Conservation (phyloP, 2,797 vertebrate genomes). For the Chrosomus eos region DNA sequence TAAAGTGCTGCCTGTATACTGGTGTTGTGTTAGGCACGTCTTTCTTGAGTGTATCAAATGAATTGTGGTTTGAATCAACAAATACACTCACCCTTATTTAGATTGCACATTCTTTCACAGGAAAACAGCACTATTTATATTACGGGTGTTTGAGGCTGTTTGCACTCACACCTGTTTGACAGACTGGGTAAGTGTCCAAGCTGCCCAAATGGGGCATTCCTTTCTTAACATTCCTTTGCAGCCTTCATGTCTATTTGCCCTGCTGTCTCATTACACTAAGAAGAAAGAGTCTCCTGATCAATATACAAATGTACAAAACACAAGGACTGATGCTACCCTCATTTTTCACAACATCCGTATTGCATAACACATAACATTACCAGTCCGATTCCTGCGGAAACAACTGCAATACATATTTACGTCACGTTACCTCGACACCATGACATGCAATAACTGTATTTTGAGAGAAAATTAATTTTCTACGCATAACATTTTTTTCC, state of each 20-base stretch:
- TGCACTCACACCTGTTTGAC: conserved; percentile 48
- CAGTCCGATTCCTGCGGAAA: background rate
- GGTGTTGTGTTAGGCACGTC: background rate
- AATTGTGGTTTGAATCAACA: conserved; percentile 4
- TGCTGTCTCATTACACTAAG: conserved; percentile 2
- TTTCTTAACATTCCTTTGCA: conserved; percentile 8
- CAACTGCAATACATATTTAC: background rate
- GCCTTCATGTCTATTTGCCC: background rate
- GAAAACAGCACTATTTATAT: conserved; percentile 57
- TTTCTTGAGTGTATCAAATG: background rate
- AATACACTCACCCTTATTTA: background rate
- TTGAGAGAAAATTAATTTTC: background rate
- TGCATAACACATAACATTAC: conserved; percentile 19
- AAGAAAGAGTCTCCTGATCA: background rate
- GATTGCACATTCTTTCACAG: conserved; percentile 34
- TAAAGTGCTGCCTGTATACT: background rate
- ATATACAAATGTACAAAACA: conserved; percentile 20
- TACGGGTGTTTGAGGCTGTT: conserved; percentile 37
- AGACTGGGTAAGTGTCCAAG: conserved; percentile 21
- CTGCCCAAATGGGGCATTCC: conserved; percentile 41
- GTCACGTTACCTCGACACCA: background rate
- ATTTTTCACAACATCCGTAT: conserved; percentile 27
- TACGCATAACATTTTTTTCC: background rate
- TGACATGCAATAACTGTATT: background rate
- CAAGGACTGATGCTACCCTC: background rate